These are phyloP conservation scores for Elaphurus davidianus DNA, from an alignment of 2,113 vertebrate species.

Conservation along the genomic window DNA sequence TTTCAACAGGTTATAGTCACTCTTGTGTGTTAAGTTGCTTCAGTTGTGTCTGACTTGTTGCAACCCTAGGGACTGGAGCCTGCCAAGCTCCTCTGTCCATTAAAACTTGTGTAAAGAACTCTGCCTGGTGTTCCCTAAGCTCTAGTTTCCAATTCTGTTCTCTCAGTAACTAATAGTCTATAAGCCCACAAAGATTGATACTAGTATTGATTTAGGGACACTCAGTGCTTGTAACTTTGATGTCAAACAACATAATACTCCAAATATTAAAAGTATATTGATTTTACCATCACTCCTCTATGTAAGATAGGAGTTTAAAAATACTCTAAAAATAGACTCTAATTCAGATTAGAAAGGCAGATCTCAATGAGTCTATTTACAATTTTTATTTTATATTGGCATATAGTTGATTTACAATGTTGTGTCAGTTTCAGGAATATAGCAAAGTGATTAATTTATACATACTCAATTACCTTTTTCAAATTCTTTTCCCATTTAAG, in stretches of 20 bases:
- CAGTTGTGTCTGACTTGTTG: neutral
- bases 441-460: neutral
- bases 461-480: neutral
- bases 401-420: neutral
- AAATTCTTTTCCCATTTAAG: neutral
- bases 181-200: neutral
- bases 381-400: neutral
- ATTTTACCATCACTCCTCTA: neutral
- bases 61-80: neutral
- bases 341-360: neutral
- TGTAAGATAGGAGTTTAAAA: neutral
- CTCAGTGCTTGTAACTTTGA: neutral
- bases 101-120: neutral
- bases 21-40: neutral
- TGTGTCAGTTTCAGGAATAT: neutral
- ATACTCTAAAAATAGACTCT: conserved; percentile 11
- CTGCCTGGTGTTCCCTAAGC: neutral
- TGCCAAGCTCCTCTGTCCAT: neutral
- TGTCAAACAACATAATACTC: neutral
- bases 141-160: neutral
- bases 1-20: neutral
- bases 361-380: neutral
- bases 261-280: neutral
- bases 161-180: neutral
- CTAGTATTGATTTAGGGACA: neutral